Evolutionary conservation across 64 coral and sea anemone genomes (phyloP).

Genomic region (Acropora tenuis): DNA sequence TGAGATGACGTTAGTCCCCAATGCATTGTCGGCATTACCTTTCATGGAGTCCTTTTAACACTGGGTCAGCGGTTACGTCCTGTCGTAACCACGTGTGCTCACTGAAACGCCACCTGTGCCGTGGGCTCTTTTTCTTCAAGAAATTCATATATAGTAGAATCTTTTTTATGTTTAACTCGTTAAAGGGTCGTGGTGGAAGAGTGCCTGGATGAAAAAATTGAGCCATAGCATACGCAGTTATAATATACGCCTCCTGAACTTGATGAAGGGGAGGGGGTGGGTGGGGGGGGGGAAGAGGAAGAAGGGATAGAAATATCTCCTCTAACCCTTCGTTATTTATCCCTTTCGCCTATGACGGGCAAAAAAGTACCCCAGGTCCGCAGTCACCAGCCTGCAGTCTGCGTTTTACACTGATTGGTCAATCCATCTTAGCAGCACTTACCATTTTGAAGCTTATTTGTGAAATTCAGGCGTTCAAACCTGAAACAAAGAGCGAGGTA

Average conservation of each 20-base stretch:
- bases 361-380: too few species aligned
- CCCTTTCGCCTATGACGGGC: too few species aligned
- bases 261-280: too few species aligned
- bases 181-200: conserved; percentile 51
- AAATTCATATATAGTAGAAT: conserved; percentile 72
- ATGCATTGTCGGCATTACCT: conserved; percentile 38
- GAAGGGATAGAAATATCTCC: too few species aligned
- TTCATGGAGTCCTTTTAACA: conserved; percentile 67
- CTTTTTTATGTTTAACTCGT: conserved; percentile 70
- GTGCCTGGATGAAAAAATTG: conserved; percentile 26
- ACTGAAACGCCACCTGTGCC: conserved; percentile 76
- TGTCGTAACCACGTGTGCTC: conserved; percentile 85
- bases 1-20: background rate
- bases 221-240: background rate
- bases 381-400: too few species aligned
- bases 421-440: background rate
- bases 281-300: too few species aligned
- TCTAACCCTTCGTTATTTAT: too few species aligned
- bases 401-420: background rate
- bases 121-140: conserved; percentile 81
- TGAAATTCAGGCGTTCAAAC: conserved; percentile 5
- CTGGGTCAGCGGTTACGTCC: conserved; percentile 65
- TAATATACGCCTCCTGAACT: too few species aligned
- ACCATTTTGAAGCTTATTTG: background rate
- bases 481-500: background rate